phyloP scores from a whole-genome alignment of 2,888 invertebrate genomes.

The Caenorhabditis afra region DNA sequence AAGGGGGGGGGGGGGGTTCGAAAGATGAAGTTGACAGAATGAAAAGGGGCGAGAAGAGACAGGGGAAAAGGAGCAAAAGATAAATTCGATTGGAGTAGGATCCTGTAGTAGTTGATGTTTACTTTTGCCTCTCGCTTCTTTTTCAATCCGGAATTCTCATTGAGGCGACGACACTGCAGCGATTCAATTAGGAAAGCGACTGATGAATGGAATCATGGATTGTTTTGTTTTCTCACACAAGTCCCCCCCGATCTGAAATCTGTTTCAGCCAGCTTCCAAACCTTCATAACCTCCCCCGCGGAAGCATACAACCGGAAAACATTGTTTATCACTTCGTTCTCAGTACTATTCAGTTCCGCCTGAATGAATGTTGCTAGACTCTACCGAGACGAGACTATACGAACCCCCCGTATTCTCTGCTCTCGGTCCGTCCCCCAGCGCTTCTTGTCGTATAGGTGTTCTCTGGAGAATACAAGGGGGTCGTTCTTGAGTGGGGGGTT shows the following conservation, averaged over 20 bases:
- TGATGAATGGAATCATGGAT: background rate
- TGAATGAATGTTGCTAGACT: too few relatives aligned
- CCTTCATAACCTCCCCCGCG: too few relatives aligned
- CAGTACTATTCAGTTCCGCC: too few relatives aligned
- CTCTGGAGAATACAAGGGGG: slow-evolving; percentile 7
- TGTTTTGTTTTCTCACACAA: too few relatives aligned
- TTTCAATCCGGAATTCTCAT: slow-evolving; percentile 6
- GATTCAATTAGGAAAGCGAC: background rate
- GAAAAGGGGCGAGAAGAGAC: background rate
- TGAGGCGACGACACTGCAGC: background rate
- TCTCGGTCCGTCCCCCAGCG: too few relatives aligned
- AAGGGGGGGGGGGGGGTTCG: too few relatives aligned
- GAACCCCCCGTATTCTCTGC: too few relatives aligned
- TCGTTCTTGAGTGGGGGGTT: background rate
- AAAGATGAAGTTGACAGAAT: slow-evolving; percentile 15
- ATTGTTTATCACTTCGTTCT: too few relatives aligned
- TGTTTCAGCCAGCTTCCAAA: too few relatives aligned
- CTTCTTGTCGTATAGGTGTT: slow-evolving; percentile 6
- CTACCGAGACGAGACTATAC: too few relatives aligned
- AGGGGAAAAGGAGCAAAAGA: slow-evolving; percentile 6
- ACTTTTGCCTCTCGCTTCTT: slow-evolving; percentile 29
- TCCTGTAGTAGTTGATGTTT: slow-evolving; percentile 49
- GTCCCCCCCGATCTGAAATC: too few relatives aligned
- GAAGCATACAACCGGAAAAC: too few relatives aligned
- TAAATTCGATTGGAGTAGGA: slow-evolving; percentile 53